Percentiles rank a stretch among this genome's conserved stretches.
Conservation (phyloP, 2,113 vertebrate species). For the Jaculus jaculus region DNA sequence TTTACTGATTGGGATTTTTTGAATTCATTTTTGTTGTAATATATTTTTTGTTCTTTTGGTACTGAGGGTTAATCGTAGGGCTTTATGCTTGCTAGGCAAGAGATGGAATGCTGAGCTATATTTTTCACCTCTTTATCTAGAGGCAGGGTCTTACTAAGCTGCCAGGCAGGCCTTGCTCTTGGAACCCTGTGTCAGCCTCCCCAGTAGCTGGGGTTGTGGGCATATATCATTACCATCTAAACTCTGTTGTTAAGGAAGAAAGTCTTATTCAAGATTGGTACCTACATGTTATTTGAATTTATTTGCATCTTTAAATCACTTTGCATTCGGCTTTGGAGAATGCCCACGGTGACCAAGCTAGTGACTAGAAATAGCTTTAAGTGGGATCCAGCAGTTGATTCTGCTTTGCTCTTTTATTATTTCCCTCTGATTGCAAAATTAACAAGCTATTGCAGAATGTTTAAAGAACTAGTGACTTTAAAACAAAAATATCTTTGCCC, state of each 20-base stretch:
- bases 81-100: not conserved
- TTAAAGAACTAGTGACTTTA: not conserved
- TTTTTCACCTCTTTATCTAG: not conserved
- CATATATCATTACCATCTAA: not conserved
- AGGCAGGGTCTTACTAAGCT: not conserved
- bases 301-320: not conserved
- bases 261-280: not conserved
- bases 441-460: not conserved
- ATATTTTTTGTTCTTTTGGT: not conserved
- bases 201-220: not conserved
- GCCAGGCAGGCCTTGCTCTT: not conserved
- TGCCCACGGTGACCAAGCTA: not conserved
- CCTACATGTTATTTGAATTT: not conserved
- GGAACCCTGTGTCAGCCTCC: not conserved
- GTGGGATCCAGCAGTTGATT: not conserved
- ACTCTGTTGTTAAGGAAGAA: conserved; percentile 47
- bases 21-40: not conserved
- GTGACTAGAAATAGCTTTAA: not conserved
- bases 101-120: not conserved
- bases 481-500: not conserved
- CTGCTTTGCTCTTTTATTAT: not conserved
- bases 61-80: not conserved
- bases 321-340: not conserved
- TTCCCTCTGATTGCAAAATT: conserved; percentile 28
- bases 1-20: conserved; percentile 48